phyloP scores from a whole-genome alignment of 2,113 vertebrate genomes.

The Bubo blakistoni region DNA sequence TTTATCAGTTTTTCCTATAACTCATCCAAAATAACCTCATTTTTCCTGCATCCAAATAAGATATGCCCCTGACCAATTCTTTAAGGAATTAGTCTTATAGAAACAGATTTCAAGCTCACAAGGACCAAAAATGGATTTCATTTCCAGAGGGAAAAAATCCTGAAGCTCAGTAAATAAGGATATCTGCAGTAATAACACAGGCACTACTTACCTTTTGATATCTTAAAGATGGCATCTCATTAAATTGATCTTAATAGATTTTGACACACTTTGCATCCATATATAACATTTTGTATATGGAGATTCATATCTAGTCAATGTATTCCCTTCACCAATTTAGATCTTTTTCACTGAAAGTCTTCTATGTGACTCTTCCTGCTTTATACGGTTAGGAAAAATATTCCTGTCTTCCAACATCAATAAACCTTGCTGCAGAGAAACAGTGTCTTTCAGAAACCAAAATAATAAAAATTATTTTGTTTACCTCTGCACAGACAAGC shows the following conservation, averaged over 20 bases:
- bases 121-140: background rate
- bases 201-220: background rate
- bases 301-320: background rate
- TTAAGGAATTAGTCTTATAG: background rate
- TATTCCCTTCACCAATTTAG: background rate
- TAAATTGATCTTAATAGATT: background rate
- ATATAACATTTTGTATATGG: background rate
- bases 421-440: background rate
- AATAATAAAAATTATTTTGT: background rate
- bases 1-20: background rate
- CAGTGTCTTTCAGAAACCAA: background rate
- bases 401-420: background rate
- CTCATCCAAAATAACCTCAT: background rate
- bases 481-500: background rate
- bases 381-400: background rate
- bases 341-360: background rate
- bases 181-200: background rate
- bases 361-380: background rate
- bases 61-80: background rate
- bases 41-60: background rate
- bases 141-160: background rate
- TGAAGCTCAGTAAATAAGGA: background rate
- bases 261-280: background rate
- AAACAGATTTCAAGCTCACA: background rate
- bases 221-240: background rate